These are phyloP conservation scores for Papilio demoleus DNA, from an alignment of 2,888 invertebrate species.

Conservation along the genomic window DNA sequence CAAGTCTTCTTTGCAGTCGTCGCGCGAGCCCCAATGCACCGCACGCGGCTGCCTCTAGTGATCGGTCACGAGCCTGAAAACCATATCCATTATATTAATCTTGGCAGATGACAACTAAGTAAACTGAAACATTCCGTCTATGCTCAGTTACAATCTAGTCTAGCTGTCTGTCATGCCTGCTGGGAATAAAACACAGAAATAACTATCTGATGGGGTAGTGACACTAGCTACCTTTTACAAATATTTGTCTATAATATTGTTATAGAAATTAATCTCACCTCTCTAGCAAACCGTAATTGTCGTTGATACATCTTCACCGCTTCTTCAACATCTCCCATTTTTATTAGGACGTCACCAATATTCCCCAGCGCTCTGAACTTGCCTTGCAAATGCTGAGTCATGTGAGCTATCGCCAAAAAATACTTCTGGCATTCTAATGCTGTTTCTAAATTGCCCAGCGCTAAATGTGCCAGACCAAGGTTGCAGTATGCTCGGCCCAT, in stretches of 20 bases:
- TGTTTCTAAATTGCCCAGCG: slow-evolving; percentile 93
- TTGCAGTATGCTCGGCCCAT: slow-evolving; percentile 99
- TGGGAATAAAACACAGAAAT: no score
- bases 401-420: slow-evolving; percentile 95
- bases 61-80: slow-evolving; percentile 86
- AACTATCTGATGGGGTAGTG: no score
- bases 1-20: slow-evolving; percentile 91
- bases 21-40: slow-evolving; percentile 95
- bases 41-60: slow-evolving; percentile 95
- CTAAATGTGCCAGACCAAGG: slow-evolving; percentile 95
- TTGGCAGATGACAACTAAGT: no score
- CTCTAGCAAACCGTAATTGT: slow-evolving; percentile 93
- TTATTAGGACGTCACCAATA: slow-evolving; percentile 96
- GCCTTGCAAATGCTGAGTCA: slow-evolving; percentile 94
- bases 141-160: no score
- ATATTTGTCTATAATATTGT: no score
- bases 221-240: no score
- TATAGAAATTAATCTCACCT: slow-evolving; percentile 69
- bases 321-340: slow-evolving; percentile 94
- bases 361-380: slow-evolving; percentile 96
- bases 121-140: no score
- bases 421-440: slow-evolving; percentile 98
- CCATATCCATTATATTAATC: background rate
- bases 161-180: no score
- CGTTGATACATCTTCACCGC: slow-evolving; percentile 97